Evolutionary conservation across 2,797 vertebrate species (phyloP).

Genomic region (Parotocinclus haroldoi): DNA sequence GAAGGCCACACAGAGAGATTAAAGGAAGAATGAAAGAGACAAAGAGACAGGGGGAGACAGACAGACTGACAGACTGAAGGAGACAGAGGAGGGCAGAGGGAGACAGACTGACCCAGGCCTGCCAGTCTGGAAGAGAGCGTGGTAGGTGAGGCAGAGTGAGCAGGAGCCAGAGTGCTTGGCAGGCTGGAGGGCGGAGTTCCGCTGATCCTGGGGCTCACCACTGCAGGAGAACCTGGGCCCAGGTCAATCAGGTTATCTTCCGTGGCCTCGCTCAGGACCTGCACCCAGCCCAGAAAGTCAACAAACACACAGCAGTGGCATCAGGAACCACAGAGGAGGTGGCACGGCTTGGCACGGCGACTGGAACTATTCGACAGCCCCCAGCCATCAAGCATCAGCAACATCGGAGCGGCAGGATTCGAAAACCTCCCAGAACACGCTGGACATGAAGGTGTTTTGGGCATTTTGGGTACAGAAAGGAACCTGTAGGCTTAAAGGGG

Average conservation of each 20-base stretch:
- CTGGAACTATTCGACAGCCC: no score
- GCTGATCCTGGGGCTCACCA: constrained; percentile 89
- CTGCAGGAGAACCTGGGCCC: constrained; percentile 93
- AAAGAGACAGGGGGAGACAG: no score
- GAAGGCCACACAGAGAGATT: no score
- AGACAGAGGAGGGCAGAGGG: background rate
- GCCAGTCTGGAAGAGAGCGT: constrained; percentile 89
- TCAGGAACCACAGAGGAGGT: no score
- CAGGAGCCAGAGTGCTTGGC: constrained; percentile 55
- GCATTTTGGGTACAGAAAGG: no score
- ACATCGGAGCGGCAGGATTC: no score
- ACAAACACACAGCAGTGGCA: background rate
- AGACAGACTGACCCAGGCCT: constrained; percentile 79
- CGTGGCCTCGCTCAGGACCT: constrained; percentile 92
- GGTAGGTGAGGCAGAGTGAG: constrained; percentile 65
- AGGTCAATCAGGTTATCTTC: constrained; percentile 97
- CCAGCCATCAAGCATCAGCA: no score
- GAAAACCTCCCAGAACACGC: no score
- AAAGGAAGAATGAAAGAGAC: no score
- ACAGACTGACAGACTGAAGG: background rate
- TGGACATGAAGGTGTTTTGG: no score
- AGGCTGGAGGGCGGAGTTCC: constrained; percentile 63
- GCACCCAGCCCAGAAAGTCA: constrained; percentile 30
- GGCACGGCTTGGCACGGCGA: no score
- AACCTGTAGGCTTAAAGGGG: no score